A percentile compares a stretch with the other conserved stretches of the same genome.
phyloP scores from a whole-genome alignment of 2,113 vertebrate genomes.

The Potamarius usumacintae region DNA sequence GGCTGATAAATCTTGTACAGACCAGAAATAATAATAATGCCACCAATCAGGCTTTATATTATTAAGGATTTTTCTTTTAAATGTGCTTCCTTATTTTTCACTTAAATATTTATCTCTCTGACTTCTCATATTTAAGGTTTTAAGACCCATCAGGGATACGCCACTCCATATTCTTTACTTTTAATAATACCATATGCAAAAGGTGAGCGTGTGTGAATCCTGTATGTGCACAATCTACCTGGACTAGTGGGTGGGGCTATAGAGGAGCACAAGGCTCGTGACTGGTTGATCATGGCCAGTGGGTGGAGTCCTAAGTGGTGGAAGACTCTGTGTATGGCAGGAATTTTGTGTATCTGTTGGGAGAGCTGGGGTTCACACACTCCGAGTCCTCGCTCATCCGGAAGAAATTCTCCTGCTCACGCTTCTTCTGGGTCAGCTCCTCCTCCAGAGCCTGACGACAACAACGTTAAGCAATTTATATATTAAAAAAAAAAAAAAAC shows the following conservation, averaged over 20 bases:
- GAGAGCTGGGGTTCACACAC: slow-evolving; percentile 72
- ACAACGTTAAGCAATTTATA: background rate
- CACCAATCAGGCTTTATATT: background rate
- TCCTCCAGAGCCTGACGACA: slow-evolving; percentile 85
- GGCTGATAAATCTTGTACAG: background rate
- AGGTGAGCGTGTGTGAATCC: no score
- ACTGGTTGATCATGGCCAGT: background rate
- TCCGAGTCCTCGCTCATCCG: slow-evolving; percentile 74
- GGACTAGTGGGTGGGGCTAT: background rate
- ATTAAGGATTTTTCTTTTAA: background rate
- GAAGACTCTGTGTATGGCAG: slow-evolving; percentile 79
- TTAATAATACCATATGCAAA: background rate
- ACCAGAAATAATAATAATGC: background rate
- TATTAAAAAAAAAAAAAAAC: background rate
- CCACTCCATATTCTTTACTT: background rate
- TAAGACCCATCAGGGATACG: background rate
- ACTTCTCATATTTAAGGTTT: background rate
- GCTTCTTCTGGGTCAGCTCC: slow-evolving; percentile 84
- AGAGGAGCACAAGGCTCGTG: background rate
- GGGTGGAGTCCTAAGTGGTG: slow-evolving; percentile 56
- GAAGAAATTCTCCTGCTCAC: slow-evolving; percentile 92
- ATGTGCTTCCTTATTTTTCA: background rate
- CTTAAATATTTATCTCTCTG: background rate
- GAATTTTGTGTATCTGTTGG: slow-evolving; percentile 83
- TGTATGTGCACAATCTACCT: background rate